These are phyloP conservation scores for Hybognathus amarus DNA, from an alignment of 2,797 vertebrate species.

Conservation along the genomic window DNA sequence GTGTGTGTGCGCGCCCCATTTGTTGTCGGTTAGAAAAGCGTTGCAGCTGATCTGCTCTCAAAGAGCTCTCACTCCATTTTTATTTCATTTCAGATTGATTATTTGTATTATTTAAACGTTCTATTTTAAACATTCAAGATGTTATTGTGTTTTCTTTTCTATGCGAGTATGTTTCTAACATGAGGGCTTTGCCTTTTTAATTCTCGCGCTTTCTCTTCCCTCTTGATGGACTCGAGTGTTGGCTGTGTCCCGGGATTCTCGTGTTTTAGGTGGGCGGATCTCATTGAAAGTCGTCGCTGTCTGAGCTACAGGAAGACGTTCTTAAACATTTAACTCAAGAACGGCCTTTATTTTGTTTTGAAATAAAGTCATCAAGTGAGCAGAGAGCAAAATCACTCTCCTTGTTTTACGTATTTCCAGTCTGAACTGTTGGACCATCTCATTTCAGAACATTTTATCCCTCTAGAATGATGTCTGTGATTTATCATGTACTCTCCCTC, in stretches of 20 bases:
- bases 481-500: neutral
- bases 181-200: slow-evolving; percentile 72
- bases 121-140: slow-evolving; percentile 66
- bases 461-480: neutral
- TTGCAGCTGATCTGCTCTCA: slow-evolving; percentile 79
- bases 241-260: slow-evolving; percentile 33
- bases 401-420: slow-evolving; percentile 10
- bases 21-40: slow-evolving; percentile 73
- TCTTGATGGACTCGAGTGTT: slow-evolving; percentile 52
- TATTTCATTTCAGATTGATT: slow-evolving; percentile 70
- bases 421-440: slow-evolving; percentile 11
- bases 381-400: slow-evolving; percentile 32
- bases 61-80: slow-evolving; percentile 75
- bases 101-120: slow-evolving; percentile 78
- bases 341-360: slow-evolving; percentile 1
- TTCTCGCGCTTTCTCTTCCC: slow-evolving; percentile 47
- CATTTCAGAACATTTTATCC: slow-evolving; percentile 15
- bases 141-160: slow-evolving; percentile 61
- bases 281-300: slow-evolving; percentile 63
- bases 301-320: slow-evolving; percentile 51
- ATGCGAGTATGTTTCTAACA: slow-evolving; percentile 70
- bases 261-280: slow-evolving; percentile 25
- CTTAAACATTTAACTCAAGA: slow-evolving; percentile 43
- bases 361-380: neutral
- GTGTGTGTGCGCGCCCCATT: slow-evolving; percentile 78